Evolutionary conservation across 2,888 invertebrate species (phyloP).

Genomic region (Hermaeophaga mercurialis): DNA sequence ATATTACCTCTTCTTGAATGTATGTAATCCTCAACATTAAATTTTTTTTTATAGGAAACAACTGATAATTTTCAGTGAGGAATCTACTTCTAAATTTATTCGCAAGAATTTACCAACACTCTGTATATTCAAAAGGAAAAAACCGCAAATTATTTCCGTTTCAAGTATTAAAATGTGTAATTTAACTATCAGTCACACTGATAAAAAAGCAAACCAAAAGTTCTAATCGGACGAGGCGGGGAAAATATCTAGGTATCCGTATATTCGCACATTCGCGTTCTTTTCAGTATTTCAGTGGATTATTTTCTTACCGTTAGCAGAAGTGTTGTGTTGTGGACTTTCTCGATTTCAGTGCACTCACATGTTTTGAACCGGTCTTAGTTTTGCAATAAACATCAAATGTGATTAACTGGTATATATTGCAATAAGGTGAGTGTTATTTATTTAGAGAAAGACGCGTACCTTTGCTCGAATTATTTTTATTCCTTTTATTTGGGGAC

Average conservation of each 20-base stretch:
- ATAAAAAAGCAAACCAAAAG: constrained; percentile 18
- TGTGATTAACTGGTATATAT: constrained; percentile 27
- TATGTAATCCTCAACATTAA: too few species aligned
- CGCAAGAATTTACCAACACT: too few species aligned
- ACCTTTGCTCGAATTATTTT: too few species aligned
- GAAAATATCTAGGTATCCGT: constrained; percentile 6
- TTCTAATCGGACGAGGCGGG: constrained; percentile 17
- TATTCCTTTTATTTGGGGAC: neutral
- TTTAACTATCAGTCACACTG: constrained; percentile 2
- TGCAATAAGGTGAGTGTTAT: constrained; percentile 31
- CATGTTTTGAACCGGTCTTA: constrained; percentile 33
- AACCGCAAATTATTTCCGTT: constrained; percentile 11
- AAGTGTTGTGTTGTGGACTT: constrained; percentile 31
- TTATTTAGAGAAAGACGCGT: neutral
- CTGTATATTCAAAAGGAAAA: too few species aligned
- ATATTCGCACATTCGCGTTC: constrained; percentile 17
- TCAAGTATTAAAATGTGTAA: constrained; percentile 7
- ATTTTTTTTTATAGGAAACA: too few species aligned
- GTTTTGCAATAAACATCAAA: constrained; percentile 34
- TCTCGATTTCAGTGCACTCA: constrained; percentile 31
- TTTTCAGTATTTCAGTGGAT: constrained; percentile 28
- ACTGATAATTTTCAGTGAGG: too few species aligned
- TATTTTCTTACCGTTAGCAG: constrained; percentile 25
- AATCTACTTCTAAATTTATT: too few species aligned
- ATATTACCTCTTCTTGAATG: too few species aligned